phyloP scores from a whole-genome alignment of 2,113 vertebrate genomes.

The Macroglossus sobrinus region DNA sequence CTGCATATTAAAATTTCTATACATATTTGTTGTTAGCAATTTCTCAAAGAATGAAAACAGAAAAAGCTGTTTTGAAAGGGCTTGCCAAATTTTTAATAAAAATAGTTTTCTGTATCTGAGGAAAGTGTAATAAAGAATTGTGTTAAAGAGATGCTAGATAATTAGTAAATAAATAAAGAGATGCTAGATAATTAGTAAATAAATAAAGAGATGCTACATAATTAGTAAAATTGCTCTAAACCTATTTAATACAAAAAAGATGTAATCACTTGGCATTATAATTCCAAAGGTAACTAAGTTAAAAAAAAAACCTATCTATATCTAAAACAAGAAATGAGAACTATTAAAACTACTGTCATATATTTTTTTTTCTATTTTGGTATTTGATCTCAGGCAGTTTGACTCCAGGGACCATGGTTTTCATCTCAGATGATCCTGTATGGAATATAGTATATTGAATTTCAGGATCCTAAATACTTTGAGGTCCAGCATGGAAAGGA shows the following conservation, averaged over 20 bases:
- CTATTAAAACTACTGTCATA: neutral
- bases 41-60: slow-evolving; percentile 44
- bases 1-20: slow-evolving; percentile 37
- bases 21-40: slow-evolving; percentile 20
- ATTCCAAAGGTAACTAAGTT: neutral
- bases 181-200: slow-evolving; percentile 29
- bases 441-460: neutral
- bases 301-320: neutral
- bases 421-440: neutral
- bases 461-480: neutral
- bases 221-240: slow-evolving; percentile 40
- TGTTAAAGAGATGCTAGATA: neutral
- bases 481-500: neutral
- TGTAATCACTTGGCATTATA: neutral
- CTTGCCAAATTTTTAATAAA: slow-evolving; percentile 57
- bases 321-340: slow-evolving; percentile 2
- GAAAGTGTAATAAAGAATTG: slow-evolving; percentile 31
- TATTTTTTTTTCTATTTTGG: slow-evolving; percentile 31
- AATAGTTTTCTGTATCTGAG: slow-evolving; percentile 51
- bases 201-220: neutral
- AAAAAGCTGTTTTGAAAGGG: slow-evolving; percentile 52
- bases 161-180: slow-evolving; percentile 51
- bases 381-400: neutral
- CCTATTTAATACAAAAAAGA: slow-evolving; percentile 5
- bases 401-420: neutral